A percentile compares a stretch with the other conserved stretches of the same genome.
These are phyloP conservation scores for Acropternis orthonyx DNA, from an alignment of 2,797 vertebrate species.

Conservation along the genomic window DNA sequence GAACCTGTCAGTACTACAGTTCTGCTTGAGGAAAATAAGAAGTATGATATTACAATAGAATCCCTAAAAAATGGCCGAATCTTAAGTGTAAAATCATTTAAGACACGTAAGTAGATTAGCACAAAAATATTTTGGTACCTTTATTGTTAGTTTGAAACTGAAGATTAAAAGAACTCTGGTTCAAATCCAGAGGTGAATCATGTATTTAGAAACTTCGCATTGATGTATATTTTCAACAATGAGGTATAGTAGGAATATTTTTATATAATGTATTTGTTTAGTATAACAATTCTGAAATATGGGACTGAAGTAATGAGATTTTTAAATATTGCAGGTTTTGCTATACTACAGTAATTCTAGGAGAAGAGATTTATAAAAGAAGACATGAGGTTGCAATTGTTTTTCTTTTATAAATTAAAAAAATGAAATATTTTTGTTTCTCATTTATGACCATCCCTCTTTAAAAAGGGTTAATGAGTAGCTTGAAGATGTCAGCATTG, in stretches of 20 bases:
- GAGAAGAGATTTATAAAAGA: not conserved
- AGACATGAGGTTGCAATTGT: accelerated
- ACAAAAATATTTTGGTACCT: not conserved
- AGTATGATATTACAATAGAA: conserved; percentile 77
- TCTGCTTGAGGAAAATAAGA: conserved; percentile 71
- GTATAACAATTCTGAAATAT: not conserved
- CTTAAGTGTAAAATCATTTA: conserved; percentile 76
- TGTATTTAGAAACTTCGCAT: not conserved
- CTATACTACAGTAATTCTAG: not conserved
- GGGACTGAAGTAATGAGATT: not conserved
- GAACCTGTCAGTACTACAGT: conserved; percentile 73
- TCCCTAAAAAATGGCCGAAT: conserved; percentile 70
- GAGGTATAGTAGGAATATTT: not conserved
- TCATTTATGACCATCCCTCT: not conserved
- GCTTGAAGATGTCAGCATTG: not conserved
- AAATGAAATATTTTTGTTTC: not conserved
- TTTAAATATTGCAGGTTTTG: not conserved
- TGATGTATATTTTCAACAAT: not conserved
- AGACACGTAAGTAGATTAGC: conserved; percentile 74
- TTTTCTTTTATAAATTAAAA: not conserved
- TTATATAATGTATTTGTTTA: not conserved
- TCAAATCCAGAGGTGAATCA: not conserved
- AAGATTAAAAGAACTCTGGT: not conserved
- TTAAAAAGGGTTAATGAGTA: not conserved
- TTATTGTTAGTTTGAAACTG: not conserved